Evolutionary conservation across 2,113 vertebrate genomes (phyloP).

Genomic region (Oreotragus oreotragus): DNA sequence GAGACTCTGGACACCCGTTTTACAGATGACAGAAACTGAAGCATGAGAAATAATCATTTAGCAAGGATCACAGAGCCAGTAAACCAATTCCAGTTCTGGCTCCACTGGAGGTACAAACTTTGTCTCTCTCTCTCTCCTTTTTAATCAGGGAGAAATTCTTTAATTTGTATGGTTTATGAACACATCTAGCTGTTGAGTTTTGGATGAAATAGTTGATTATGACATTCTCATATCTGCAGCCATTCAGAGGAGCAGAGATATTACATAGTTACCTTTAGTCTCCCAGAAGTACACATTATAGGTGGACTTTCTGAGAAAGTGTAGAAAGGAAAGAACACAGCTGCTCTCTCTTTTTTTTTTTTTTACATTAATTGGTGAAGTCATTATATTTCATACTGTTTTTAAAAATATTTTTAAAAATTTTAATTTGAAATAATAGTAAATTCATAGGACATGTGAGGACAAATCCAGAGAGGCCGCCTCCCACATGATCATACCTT

Average conservation of each 20-base stretch:
- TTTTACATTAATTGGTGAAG: neutral
- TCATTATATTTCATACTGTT: neutral
- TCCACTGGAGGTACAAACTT: neutral
- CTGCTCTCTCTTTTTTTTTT: neutral
- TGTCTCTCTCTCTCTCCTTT: neutral
- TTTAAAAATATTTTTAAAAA: neutral
- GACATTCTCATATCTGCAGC: neutral
- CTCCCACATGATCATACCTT: fast-evolving
- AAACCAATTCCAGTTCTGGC: neutral
- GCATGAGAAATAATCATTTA: neutral
- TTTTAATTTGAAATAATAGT: neutral
- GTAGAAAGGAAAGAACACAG: neutral
- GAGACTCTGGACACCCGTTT: neutral
- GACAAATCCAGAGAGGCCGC: fast-evolving
- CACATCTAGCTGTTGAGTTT: neutral
- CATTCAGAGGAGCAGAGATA: neutral
- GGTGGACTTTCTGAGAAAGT: neutral
- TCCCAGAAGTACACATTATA: neutral
- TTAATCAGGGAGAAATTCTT: neutral
- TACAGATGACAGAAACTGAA: neutral
- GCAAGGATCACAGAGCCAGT: neutral
- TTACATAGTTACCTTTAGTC: fast-evolving
- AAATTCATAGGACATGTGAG: neutral
- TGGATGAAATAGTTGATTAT: neutral
- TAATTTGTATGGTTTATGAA: neutral